Conservation (phyloP, 35 echinoderm and acorn worm genomes). For the Chiridota heheva region DNA sequence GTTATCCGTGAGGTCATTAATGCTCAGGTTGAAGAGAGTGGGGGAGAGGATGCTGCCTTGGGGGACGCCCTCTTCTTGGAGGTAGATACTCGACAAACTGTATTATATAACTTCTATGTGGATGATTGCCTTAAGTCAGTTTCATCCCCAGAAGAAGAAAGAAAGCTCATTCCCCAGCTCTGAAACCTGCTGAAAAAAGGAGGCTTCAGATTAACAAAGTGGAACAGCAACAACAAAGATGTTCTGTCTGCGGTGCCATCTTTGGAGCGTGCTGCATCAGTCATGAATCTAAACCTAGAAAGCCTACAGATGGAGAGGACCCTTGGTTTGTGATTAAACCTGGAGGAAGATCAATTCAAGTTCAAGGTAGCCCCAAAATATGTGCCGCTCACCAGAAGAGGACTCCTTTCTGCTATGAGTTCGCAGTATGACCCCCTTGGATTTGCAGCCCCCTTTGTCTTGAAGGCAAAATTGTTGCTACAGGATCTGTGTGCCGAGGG, state of each 20-base stretch:
- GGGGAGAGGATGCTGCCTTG: too few species aligned
- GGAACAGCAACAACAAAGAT: background rate
- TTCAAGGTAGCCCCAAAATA: slow-evolving; percentile 18
- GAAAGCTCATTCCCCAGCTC: background rate
- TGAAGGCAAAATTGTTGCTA: slow-evolving; percentile 35
- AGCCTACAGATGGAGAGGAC: slow-evolving; percentile 46
- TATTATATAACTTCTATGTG: slow-evolving; percentile 14
- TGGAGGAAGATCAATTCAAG: slow-evolving; percentile 18
- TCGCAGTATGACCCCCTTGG: slow-evolving; percentile 52
- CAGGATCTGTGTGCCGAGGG: slow-evolving; percentile 34
- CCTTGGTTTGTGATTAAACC: slow-evolving; percentile 26
- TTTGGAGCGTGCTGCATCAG: slow-evolving; percentile 15
- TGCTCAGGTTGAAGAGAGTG: too few species aligned
- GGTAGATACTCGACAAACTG: background rate
- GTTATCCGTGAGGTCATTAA: too few species aligned
- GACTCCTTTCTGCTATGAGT: slow-evolving; percentile 20
- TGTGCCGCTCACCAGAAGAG: slow-evolving; percentile 21
- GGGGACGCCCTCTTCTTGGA: too few species aligned
- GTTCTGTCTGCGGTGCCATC: background rate
- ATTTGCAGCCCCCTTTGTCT: slow-evolving; percentile 25
- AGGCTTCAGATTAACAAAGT: slow-evolving; percentile 22
- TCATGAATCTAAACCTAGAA: slow-evolving; percentile 22
- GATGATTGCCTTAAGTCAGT: slow-evolving; percentile 38
- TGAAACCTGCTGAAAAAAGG: background rate
- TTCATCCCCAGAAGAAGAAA: background rate